A percentile compares a stretch with the other conserved stretches of the same genome.
phyloP scores from a whole-genome alignment of 2,113 vertebrate genomes.

The Dunckerocampus dactyliophorus region DNA sequence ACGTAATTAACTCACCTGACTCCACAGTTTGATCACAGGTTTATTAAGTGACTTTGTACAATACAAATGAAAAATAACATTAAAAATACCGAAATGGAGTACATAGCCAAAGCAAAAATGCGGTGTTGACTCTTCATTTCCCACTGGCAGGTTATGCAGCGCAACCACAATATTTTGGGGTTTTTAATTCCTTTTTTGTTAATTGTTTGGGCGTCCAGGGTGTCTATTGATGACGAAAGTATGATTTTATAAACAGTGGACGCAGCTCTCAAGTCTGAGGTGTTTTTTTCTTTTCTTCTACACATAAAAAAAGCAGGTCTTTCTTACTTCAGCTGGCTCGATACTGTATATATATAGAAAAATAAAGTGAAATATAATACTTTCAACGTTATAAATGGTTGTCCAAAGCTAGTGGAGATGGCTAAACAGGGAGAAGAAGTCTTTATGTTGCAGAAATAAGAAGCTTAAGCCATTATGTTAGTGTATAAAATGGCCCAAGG shows the following conservation, averaged over 20 bases:
- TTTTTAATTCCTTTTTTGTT: not conserved
- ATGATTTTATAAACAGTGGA: constrained; percentile 41
- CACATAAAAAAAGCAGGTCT: constrained; percentile 71
- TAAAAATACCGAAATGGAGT: constrained; percentile 92
- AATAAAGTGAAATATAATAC: constrained; percentile 91
- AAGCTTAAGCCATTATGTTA: constrained; percentile 73
- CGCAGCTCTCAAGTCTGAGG: constrained; percentile 73
- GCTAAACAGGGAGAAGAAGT: constrained; percentile 81
- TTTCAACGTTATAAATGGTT: constrained; percentile 88
- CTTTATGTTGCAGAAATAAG: constrained; percentile 80
- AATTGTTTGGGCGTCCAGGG: constrained; percentile 11
- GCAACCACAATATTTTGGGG: constrained; percentile 32
- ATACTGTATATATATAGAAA: constrained; percentile 74
- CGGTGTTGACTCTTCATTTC: constrained; percentile 77
- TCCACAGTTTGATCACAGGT: constrained; percentile 83
- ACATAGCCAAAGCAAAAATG: constrained; percentile 84
- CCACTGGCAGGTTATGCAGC: constrained; percentile 68
- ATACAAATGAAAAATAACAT: constrained; percentile 92
- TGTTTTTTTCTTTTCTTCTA: constrained; percentile 32
- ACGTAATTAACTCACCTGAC: constrained; percentile 29
- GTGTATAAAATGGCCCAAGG: constrained; percentile 81
- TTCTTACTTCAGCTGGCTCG: constrained; percentile 87
- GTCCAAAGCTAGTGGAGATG: constrained; percentile 79
- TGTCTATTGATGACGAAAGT: constrained; percentile 22
- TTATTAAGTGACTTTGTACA: constrained; percentile 99